phyloP scores from a whole-genome alignment of 2,113 vertebrate genomes.

The Seriola aureovittata region DNA sequence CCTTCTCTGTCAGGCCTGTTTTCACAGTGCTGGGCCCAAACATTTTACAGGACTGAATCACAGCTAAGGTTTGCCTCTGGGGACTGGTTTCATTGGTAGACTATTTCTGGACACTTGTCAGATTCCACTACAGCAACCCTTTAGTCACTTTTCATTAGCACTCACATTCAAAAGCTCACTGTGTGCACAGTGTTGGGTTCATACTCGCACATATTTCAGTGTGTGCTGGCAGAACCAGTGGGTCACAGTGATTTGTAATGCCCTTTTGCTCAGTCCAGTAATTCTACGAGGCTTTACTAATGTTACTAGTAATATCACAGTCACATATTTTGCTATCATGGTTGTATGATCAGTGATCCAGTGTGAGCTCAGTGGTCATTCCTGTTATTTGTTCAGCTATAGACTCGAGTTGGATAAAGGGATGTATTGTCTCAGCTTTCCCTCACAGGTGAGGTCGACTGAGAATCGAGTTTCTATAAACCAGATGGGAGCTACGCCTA shows the following conservation, averaged over 20 bases:
- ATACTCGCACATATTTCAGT: conserved; percentile 38
- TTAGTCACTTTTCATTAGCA: conserved; percentile 78
- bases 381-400: conserved; percentile 63
- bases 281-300: conserved; percentile 60
- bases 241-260: conserved; percentile 57
- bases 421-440: conserved; percentile 60
- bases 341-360: conserved; percentile 58
- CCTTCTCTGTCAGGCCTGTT: conserved; percentile 42
- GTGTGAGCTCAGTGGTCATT: conserved; percentile 62
- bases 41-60: conserved; percentile 81
- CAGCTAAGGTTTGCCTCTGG: conserved; percentile 52
- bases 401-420: conserved; percentile 59
- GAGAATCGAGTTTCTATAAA: conserved; percentile 48
- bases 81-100: conserved; percentile 71
- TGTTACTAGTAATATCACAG: conserved; percentile 65
- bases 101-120: conserved; percentile 81
- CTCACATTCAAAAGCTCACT: conserved; percentile 60
- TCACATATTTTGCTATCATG: conserved; percentile 54
- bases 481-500: conserved; percentile 50
- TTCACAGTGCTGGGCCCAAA: conserved; percentile 64
- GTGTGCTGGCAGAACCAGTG: conserved; percentile 44
- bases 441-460: conserved; percentile 47
- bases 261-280: conserved; percentile 53
- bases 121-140: conserved; percentile 67
- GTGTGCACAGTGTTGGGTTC: conserved; percentile 25